Conservation (phyloP, 2,888 invertebrate species). For the Megamerina dolium region DNA sequence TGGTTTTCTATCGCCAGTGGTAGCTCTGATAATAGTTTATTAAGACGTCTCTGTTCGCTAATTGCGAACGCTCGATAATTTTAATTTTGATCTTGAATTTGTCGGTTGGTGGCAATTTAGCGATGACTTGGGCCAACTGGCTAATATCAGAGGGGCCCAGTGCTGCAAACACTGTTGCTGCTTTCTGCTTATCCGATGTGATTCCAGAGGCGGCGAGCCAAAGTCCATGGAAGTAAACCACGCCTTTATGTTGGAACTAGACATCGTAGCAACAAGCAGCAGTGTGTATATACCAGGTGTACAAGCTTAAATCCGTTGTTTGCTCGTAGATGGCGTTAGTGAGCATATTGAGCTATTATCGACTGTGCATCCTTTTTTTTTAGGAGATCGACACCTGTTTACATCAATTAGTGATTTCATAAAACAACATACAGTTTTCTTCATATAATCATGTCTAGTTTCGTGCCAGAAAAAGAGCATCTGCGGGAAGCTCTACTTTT, state of each 20-base stretch:
- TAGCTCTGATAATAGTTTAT: conserved; percentile 8
- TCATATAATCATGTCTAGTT: no score
- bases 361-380: no score
- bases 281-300: no score
- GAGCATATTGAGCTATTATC: no score
- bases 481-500: no score
- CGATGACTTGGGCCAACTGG: conserved; percentile 6
- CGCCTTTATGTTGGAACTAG: neutral
- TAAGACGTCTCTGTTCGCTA: conserved; percentile 6
- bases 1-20: conserved; percentile 9
- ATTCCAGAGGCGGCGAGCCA: conserved; percentile 13
- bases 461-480: no score
- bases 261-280: no score
- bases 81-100: conserved; percentile 1
- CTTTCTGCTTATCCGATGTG: conserved; percentile 7
- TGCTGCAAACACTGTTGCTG: conserved; percentile 8
- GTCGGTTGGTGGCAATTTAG: conserved; percentile 2
- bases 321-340: no score
- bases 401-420: no score
- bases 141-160: conserved; percentile 2
- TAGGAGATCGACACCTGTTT: no score
- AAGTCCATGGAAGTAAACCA: conserved; percentile 12
- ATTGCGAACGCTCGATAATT: conserved; percentile 8
- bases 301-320: no score
- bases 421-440: no score